Evolutionary conservation across 2,888 invertebrate species (phyloP), one percentile per base, ranked within the genome.

Genomic region (Operophtera brumata): DNA sequence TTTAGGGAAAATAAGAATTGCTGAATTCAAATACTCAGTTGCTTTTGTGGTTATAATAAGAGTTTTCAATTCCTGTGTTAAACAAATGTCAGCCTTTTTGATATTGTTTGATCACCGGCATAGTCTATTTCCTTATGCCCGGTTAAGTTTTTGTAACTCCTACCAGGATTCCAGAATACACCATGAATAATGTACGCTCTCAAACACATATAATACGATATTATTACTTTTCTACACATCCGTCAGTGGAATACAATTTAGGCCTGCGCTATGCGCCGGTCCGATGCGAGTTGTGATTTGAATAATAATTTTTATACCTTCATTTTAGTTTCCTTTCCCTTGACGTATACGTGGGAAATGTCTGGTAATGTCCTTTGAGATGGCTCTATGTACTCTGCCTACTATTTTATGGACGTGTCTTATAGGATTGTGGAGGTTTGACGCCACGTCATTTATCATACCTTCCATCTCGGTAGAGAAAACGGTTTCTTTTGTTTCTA

Each of bases 291-390:
- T 78, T 88, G 87, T 88, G 88, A 84, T 88, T 87, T 88, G 89
- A 89, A 90, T 89, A 89, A 86, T 87, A 89, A 89, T 87, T 82
- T 82, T 83, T 79, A 78, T 81, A 75, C 79, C 80, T 80, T 82
- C 87, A 85, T 86, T 87, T 84, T 75, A 80, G 87, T 82, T 87
- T 89, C 87, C 86, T 88, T 84, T 86, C 83, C 78, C 82, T 75
- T 73, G 70, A 69, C 73, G 68, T 74, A 77, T 75, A 84, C 87
- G 89, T 89, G 89, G 87, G 89, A 89, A 89, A 89, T 77, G 80
- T 78, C 80, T 73, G 72, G 77, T 77, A 85, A 84, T 86, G 80
- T 82, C 78, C 77, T 83, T 69, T 58, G 75, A 80, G 76, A 78
- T 78, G 69, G 67, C 66, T 75, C 73, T 70, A 71, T 69, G 66